phyloP scores from a whole-genome alignment of 2,113 vertebrate genomes.

The Brachyhypopomus gauderio region DNA sequence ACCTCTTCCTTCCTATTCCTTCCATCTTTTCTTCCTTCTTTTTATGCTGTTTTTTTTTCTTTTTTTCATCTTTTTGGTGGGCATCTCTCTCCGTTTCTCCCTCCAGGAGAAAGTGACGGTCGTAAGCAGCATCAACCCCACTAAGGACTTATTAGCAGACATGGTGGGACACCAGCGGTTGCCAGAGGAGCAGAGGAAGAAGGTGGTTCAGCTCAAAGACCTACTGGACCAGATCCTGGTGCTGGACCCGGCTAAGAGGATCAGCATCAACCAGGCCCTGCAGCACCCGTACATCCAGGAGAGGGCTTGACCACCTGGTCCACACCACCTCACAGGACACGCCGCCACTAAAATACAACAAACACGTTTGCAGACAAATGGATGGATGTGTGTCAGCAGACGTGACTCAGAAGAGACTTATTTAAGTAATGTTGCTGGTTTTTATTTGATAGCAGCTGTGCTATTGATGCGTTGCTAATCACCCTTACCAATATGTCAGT shows the following conservation, averaged over 20 bases:
- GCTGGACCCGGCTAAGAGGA: slow-evolving; percentile 97
- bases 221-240: slow-evolving; percentile 96
- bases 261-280: slow-evolving; percentile 99
- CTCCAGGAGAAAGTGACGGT: slow-evolving; percentile 97
- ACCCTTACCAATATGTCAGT: too few relatives aligned
- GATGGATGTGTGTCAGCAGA: slow-evolving; percentile 51
- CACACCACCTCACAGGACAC: slow-evolving; percentile 34
- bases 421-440: slow-evolving; percentile 10
- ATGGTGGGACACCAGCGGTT: slow-evolving; percentile 96
- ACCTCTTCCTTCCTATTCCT: neutral
- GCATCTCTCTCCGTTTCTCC: neutral
- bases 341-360: slow-evolving; percentile 30
- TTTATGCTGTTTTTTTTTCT: too few relatives aligned
- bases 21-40: neutral
- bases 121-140: slow-evolving; percentile 99
- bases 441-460: neutral
- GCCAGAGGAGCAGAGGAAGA: slow-evolving; percentile 98
- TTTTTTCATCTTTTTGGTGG: neutral
- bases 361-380: slow-evolving; percentile 35
- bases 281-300: slow-evolving; percentile 98
- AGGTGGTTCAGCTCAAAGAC: slow-evolving; percentile 97
- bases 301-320: slow-evolving; percentile 47
- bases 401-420: slow-evolving; percentile 50
- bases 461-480: slow-evolving; percentile 1
- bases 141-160: slow-evolving; percentile 96